phyloP scores from a whole-genome alignment of 1,140 invertebrate species.

The Hesperophylax magnus region DNA sequence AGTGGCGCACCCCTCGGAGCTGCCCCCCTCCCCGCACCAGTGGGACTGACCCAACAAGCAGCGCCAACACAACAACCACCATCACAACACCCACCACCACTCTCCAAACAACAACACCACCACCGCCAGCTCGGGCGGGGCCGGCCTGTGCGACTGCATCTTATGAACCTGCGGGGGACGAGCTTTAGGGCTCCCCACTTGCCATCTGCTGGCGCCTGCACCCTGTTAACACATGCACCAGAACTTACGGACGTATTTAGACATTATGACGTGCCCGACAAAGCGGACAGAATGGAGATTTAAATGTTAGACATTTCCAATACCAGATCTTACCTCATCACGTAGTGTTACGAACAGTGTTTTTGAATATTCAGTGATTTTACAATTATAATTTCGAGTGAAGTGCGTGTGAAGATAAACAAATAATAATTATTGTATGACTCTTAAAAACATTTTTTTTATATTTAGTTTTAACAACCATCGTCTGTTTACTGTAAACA shows the following conservation, averaged over 20 bases:
- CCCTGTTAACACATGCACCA: no score
- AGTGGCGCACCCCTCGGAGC: conserved; percentile 96
- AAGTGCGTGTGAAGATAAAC: background rate
- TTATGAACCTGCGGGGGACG: conserved; percentile 39
- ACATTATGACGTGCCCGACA: background rate
- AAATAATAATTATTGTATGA: background rate
- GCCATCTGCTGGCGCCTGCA: no score
- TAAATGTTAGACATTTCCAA: conserved; percentile 32
- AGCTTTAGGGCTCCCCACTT: background rate
- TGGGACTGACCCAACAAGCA: conserved; percentile 86
- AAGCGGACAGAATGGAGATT: background rate
- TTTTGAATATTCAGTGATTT: conserved; percentile 25
- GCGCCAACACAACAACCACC: conserved; percentile 60
- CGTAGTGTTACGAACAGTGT: conserved; percentile 53
- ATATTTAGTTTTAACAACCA: conserved; percentile 13
- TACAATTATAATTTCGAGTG: conserved; percentile 4
- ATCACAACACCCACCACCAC: background rate
- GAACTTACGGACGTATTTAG: no score
- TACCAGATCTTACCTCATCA: conserved; percentile 56
- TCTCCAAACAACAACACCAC: no score
- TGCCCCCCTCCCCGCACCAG: conserved; percentile 96
- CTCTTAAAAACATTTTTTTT: background rate
- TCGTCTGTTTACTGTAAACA: background rate
- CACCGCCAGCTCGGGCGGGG: no score
- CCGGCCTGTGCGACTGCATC: conserved; percentile 46